phyloP scores from a whole-genome alignment of 2,797 vertebrate genomes.

The Neosilurus hyrtlii region DNA sequence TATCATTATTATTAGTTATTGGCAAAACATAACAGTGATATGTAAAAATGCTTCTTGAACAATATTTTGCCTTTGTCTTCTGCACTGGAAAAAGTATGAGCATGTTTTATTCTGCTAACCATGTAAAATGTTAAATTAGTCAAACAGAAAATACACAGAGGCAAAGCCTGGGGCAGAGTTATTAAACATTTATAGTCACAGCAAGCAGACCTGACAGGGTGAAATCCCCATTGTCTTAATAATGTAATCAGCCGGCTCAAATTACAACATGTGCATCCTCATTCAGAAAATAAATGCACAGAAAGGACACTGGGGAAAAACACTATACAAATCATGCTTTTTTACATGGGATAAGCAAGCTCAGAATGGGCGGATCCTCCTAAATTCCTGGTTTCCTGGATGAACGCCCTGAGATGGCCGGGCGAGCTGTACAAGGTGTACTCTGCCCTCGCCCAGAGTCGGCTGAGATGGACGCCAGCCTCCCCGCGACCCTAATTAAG shows the following conservation, averaged over 20 bases:
- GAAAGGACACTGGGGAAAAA: not conserved
- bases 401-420: too few relatives aligned
- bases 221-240: conserved; percentile 18
- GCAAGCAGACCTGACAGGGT: conserved; percentile 22
- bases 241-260: conserved; percentile 17
- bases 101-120: conserved; percentile 19
- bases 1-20: not conserved
- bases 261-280: conserved; percentile 2
- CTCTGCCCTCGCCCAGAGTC: too few relatives aligned
- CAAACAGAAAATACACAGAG: conserved; percentile 25
- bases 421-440: too few relatives aligned
- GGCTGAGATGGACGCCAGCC: too few relatives aligned
- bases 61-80: not conserved
- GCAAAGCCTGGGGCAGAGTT: conserved; percentile 15
- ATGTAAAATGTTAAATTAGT: conserved; percentile 29
- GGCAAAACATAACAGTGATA: not conserved
- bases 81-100: not conserved
- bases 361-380: not conserved
- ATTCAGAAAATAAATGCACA: conserved; percentile 10
- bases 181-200: conserved; percentile 36
- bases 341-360: not conserved
- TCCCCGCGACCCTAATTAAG: too few relatives aligned
- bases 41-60: not conserved
- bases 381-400: not conserved
- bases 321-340: not conserved